Base-by-base conservation (phyloP, 2,797 vertebrate genomes). In the Selene dorsalis region DNA sequence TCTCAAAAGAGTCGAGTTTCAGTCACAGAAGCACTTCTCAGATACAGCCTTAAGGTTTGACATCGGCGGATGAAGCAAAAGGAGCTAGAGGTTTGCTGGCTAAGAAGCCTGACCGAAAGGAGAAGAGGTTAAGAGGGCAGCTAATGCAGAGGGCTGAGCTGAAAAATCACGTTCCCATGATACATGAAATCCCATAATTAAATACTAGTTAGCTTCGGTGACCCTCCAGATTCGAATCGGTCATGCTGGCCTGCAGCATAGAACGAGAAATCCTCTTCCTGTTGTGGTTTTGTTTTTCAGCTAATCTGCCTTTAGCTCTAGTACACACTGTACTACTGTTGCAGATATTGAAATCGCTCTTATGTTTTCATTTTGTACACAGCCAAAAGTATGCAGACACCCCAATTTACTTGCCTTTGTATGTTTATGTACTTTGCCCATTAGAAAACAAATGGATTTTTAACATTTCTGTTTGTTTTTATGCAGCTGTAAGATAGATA, bases 1-100 rank as follows among this genome's bases (percentile, higher is more conserved):
- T 63, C 20, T 70, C 30, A 63, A 52, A 71, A 68, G 30, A 59
- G n/a, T 65, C 0, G 0, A 59, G 61, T 68, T 61, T 70, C 20
- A 61, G 65, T 43, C 39, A 43, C 8, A 6, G 18, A 4, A 47
- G 60, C 61, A 28, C 47, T 28, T 53, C 48, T 41, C 18, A 8
- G 48, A 39, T 20, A 24, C 43, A 18, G 48, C 18, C 18, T 56
- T 53, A 4, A 22, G 41, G 52, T 73, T 43, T 14, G 52, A 58
- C 39, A 35, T 50, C 13, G 53, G 65, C 17, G 26, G 32, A 60
- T 18, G 4, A 20, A 52, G 59, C 13, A 24, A 45, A 45, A 38
- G 41, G 41, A 61, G 63, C 4, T 3, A 3, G 12, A 24, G 35
- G 2, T 16, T 26, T 52, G 45, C 50, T 0, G 0, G 22, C 50